A percentile compares a stretch with the other conserved stretches of the same genome.
Evolutionary conservation across 2,797 vertebrate species (phyloP).

Genomic region (Carduelis carduelis): DNA sequence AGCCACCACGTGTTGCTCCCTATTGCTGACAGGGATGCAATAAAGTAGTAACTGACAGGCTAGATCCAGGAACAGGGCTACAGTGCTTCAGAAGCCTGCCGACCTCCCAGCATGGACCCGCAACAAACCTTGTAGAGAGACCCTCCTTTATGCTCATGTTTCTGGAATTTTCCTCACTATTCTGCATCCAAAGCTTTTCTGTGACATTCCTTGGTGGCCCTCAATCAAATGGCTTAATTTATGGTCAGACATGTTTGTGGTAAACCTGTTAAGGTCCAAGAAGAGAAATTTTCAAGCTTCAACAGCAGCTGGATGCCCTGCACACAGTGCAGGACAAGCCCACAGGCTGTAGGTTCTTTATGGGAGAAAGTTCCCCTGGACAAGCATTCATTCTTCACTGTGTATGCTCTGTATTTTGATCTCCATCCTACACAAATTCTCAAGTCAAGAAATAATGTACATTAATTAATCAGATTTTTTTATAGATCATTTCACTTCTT

Average conservation of each 20-base stretch:
- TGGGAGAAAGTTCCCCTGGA: background rate
- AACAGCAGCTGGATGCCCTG: background rate
- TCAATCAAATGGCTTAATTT: background rate
- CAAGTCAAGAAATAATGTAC: background rate
- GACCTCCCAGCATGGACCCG: background rate
- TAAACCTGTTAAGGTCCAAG: background rate
- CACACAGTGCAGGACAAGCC: background rate
- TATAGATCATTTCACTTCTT: slow-evolving; percentile 26
- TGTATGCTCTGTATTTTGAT: slow-evolving; percentile 59
- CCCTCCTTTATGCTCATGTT: background rate
- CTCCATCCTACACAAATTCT: slow-evolving; percentile 25
- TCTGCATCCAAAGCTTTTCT: background rate
- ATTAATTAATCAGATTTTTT: slow-evolving; percentile 29
- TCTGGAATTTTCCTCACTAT: background rate
- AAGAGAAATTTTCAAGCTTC: background rate
- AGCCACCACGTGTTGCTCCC: background rate
- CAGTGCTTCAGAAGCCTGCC: background rate
- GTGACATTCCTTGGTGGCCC: background rate
- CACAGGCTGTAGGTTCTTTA: background rate
- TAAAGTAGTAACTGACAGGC: background rate
- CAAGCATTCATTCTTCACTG: slow-evolving; percentile 5
- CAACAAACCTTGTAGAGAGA: background rate
- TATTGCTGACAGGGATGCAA: background rate
- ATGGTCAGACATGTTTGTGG: background rate
- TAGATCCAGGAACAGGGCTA: background rate